phyloP scores from a whole-genome alignment of 2,797 vertebrate genomes.

The Smutsia temminckii region DNA sequence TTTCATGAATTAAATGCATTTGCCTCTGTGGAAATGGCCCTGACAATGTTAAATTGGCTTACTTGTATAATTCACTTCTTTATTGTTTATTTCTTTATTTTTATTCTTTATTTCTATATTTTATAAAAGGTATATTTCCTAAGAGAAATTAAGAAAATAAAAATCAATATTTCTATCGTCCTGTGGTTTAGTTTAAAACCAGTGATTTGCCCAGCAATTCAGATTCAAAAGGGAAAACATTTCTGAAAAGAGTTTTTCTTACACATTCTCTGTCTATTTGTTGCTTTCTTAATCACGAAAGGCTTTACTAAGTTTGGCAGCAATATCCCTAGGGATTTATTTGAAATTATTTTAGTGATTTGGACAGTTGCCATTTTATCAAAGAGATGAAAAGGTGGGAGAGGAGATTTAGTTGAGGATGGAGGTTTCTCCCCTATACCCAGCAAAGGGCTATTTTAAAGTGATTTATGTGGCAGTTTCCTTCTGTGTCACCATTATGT shows the following conservation, averaged over 20 bases:
- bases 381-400: constrained; percentile 50
- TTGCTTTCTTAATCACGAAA: constrained; percentile 59
- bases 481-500: constrained; percentile 62
- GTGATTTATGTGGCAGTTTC: constrained; percentile 53
- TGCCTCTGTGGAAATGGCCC: constrained; percentile 46
- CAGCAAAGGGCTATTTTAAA: constrained; percentile 59
- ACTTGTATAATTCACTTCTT: constrained; percentile 4
- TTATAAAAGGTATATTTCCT: constrained; percentile 6
- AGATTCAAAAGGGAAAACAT: constrained; percentile 27
- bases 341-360: constrained; percentile 68
- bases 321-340: constrained; percentile 40
- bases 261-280: constrained; percentile 34
- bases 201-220: constrained; percentile 31
- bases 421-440: constrained; percentile 21
- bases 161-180: neutral
- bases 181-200: constrained; percentile 35
- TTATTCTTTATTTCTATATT: neutral
- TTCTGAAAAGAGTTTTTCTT: constrained; percentile 50
- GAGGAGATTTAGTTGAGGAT: constrained; percentile 52
- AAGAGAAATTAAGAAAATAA: neutral
- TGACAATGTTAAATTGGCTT: constrained; percentile 45
- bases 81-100: too few relatives aligned
- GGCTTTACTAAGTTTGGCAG: constrained; percentile 53
- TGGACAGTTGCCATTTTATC: constrained; percentile 70
- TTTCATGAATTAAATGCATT: neutral